Evolutionary conservation across 2,888 invertebrate species (phyloP).

Genomic region (Mylabris sibirica): DNA sequence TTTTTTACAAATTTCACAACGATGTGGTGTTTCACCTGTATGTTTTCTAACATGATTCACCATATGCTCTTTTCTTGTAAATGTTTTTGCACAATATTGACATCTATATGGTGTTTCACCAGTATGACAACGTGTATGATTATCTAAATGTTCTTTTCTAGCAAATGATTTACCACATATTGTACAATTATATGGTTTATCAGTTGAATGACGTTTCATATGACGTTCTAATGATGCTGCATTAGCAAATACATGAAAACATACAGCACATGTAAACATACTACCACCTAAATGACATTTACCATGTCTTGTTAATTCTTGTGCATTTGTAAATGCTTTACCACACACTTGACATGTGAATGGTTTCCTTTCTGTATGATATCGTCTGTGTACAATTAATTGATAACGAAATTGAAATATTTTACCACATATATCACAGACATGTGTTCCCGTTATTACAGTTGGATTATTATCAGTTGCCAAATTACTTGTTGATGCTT

Average conservation of each 20-base stretch:
- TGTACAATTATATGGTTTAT: slow-evolving; percentile 85
- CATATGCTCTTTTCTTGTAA: slow-evolving; percentile 81
- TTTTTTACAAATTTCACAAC: slow-evolving; percentile 81
- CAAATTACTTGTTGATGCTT: slow-evolving; percentile 66
- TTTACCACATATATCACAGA: slow-evolving; percentile 86
- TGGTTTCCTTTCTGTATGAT: slow-evolving; percentile 86
- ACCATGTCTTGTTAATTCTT: slow-evolving; percentile 81
- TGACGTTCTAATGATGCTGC: slow-evolving; percentile 76
- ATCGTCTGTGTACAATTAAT: slow-evolving; percentile 83
- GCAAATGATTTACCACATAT: slow-evolving; percentile 88
- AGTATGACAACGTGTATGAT: slow-evolving; percentile 82
- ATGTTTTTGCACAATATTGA: slow-evolving; percentile 78
- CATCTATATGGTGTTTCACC: slow-evolving; percentile 82
- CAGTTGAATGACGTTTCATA: slow-evolving; percentile 82
- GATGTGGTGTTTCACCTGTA: slow-evolving; percentile 78
- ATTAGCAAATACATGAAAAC: slow-evolving; percentile 78
- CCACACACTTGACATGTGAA: slow-evolving; percentile 83
- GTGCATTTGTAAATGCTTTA: slow-evolving; percentile 81
- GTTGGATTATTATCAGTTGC: slow-evolving; percentile 69
- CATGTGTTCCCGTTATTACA: slow-evolving; percentile 69
- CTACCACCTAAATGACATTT: slow-evolving; percentile 84
- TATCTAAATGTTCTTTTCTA: slow-evolving; percentile 85
- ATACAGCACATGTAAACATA: slow-evolving; percentile 76
- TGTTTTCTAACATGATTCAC: slow-evolving; percentile 80
- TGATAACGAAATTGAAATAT: slow-evolving; percentile 89